A percentile compares a stretch with the other conserved stretches of the same genome.
Conservation (phyloP, 2,888 invertebrate genomes). For the Congeria kusceri region DNA sequence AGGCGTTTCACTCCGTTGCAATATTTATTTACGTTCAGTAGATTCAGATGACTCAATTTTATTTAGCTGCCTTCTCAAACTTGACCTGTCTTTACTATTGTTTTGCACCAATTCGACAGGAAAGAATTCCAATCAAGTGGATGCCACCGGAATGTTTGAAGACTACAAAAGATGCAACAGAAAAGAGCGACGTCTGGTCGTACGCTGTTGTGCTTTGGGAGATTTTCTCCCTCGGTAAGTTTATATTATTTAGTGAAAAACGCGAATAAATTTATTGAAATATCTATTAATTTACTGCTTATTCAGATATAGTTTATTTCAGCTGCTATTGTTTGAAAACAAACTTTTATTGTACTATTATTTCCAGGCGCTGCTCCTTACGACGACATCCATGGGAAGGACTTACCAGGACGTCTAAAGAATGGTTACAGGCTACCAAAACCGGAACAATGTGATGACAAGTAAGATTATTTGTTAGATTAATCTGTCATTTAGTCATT, state of each 20-base stretch:
- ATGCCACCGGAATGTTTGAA: conserved; percentile 46
- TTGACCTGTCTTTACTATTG: too few species aligned
- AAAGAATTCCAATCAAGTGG: conserved; percentile 62
- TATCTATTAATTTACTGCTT: too few species aligned
- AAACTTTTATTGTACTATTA: too few species aligned
- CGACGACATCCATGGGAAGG: neutral
- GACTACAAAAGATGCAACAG: neutral
- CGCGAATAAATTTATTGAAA: too few species aligned
- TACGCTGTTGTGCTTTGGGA: conserved; percentile 7
- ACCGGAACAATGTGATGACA: conserved; percentile 7
- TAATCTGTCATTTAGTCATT: too few species aligned
- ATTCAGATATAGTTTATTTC: too few species aligned
- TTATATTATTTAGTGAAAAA: neutral
- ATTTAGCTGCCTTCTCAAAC: too few species aligned
- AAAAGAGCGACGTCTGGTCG: neutral
- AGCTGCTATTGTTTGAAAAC: too few species aligned
- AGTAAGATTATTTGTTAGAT: conserved; percentile 1
- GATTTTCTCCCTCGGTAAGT: conserved; percentile 1
- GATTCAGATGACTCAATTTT: too few species aligned
- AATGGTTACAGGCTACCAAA: conserved; percentile 5
- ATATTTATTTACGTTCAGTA: too few species aligned
- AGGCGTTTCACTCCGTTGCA: too few species aligned
- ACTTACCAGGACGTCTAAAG: neutral
- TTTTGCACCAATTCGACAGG: neutral
- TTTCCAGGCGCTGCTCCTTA: neutral